Conservation (phyloP, 2,113 vertebrate species). For the Sphyrna mokarran region DNA sequence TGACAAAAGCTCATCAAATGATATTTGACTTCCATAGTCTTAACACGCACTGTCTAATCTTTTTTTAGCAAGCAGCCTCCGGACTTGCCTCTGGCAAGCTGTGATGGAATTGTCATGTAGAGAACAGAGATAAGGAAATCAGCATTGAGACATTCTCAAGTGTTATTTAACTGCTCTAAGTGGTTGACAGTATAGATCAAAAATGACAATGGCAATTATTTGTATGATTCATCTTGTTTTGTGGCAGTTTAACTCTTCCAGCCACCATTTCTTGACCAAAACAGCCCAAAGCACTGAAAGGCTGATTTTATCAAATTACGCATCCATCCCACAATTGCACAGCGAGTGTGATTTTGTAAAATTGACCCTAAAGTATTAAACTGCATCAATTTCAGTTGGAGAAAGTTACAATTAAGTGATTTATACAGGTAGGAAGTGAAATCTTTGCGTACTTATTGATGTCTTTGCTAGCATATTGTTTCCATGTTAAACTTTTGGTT, state of each 20-base stretch:
- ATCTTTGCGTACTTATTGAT: neutral
- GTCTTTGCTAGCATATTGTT: neutral
- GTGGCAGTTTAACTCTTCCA: neutral
- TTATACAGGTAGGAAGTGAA: neutral
- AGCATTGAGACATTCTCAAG: neutral
- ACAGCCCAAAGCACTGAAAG: neutral
- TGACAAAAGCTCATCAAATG: constrained; percentile 26
- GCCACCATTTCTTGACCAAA: neutral
- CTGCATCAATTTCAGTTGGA: neutral
- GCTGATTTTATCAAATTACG: neutral
- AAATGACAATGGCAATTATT: neutral
- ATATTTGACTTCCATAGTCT: neutral
- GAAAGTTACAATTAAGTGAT: neutral
- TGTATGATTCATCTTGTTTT: neutral
- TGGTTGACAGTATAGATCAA: neutral
- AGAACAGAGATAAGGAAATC: constrained; percentile 2
- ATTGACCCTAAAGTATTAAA: neutral
- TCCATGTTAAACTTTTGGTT: neutral
- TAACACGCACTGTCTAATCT: neutral
- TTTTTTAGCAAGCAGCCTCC: neutral
- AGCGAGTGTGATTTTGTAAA: neutral
- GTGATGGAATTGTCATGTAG: neutral
- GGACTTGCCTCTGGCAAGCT: constrained; percentile 11
- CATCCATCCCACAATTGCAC: neutral
- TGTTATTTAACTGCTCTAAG: neutral